Evolutionary conservation across 1,140 invertebrate genomes (phyloP).

Genomic region (Panonychus citri): DNA sequence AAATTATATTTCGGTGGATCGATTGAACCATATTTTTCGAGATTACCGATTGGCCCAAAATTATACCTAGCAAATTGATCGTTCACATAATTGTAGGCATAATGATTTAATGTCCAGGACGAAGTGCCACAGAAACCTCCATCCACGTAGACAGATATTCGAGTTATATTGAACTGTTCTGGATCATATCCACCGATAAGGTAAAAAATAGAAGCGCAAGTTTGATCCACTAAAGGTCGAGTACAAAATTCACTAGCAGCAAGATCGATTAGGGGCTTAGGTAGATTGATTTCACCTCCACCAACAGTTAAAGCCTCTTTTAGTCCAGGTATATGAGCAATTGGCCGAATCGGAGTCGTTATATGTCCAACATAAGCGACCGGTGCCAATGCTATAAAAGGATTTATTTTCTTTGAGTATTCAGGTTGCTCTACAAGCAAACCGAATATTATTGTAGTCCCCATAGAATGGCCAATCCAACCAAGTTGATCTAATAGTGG

Average conservation of each 20-base stretch:
- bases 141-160: constrained; percentile 42
- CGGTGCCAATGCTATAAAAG: not conserved
- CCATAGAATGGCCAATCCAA: constrained; percentile 41
- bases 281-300: not conserved
- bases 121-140: constrained; percentile 63
- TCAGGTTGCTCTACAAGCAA: constrained; percentile 20
- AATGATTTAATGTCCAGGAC: constrained; percentile 26
- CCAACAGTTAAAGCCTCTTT: not conserved
- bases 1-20: constrained; percentile 31
- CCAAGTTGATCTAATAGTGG: constrained; percentile 29
- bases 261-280: not conserved
- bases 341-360: not conserved
- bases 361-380: not conserved
- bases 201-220: not conserved
- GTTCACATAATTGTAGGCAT: too few relatives aligned
- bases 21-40: constrained; percentile 22
- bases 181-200: not conserved
- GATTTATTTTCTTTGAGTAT: constrained; percentile 6
- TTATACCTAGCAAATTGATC: too few relatives aligned
- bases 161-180: constrained; percentile 26
- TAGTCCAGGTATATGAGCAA: not conserved
- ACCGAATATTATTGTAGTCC: constrained; percentile 27
- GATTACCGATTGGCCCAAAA: constrained; percentile 21
- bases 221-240: not conserved
- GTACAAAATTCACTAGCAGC: not conserved